phyloP scores from a whole-genome alignment of 2,113 vertebrate species.

The Poecilia latipinna region DNA sequence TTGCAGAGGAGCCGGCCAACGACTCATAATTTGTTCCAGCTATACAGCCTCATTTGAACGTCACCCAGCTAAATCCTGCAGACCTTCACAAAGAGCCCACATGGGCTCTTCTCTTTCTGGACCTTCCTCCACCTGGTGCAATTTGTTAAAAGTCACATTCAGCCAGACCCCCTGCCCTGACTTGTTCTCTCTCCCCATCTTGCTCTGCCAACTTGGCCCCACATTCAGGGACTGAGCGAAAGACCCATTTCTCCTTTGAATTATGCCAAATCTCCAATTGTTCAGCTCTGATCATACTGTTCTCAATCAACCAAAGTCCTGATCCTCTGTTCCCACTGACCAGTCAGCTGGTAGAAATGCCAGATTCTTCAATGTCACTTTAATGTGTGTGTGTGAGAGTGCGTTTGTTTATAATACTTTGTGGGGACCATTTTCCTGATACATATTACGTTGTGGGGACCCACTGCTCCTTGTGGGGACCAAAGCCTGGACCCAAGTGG shows the following conservation, averaged over 20 bases:
- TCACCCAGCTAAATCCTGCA: neutral
- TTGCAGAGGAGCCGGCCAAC: neutral
- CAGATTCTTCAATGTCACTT: neutral
- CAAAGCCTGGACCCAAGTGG: too few species aligned
- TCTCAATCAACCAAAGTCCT: neutral
- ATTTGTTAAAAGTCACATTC: neutral
- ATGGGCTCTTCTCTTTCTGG: neutral
- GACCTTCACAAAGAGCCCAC: neutral
- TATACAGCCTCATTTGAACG: neutral
- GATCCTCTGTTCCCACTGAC: neutral
- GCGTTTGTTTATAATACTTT: too few species aligned
- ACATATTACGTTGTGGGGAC: too few species aligned
- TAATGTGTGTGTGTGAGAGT: neutral
- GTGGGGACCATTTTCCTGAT: too few species aligned
- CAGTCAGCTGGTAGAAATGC: neutral
- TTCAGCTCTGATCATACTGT: neutral
- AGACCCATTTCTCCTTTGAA: too few species aligned
- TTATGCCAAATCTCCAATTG: too few species aligned
- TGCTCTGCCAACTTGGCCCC: neutral
- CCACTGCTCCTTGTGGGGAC: too few species aligned
- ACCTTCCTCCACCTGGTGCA: neutral
- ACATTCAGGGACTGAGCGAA: neutral
- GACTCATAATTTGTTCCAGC: neutral
- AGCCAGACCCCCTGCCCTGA: neutral
- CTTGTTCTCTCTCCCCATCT: neutral